Evolutionary conservation across 2,113 vertebrate genomes (phyloP), one percentile per base, ranked within the genome.

Genomic region (Anhinga anhinga): DNA sequence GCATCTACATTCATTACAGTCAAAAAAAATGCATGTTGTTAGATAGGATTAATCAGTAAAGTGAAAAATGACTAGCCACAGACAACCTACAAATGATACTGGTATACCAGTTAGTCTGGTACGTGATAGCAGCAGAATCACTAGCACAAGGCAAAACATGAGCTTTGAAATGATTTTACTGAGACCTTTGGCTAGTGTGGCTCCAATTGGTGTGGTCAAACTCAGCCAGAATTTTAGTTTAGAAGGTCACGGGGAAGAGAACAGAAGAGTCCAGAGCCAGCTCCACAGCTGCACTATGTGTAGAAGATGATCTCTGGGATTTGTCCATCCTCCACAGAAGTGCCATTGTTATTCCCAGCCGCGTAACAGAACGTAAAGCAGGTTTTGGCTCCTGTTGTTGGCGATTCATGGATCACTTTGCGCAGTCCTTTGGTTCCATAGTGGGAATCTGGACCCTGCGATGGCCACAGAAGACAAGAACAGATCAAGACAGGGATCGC

Each of bases 231-330:
- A 73, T 79, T 62, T 88, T 44, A 18, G 78, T 90, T 85, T 47
- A 84, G 93, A 82, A 95, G 93, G 93, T 89, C 61, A 78, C 1
- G 21, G 88, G 86, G 88, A 77, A 23, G 26, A 55, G 69, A 29
- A n/a, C 15, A 32, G 47, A 32, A 32, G 38, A 95, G 89, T 90
- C 83, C 95, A 20, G 82, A 34, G 50, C 14, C 13, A 47, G 79
- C 71, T 53, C 72, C 8, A 42, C 72, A 49, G 88, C 83, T 32
- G 84, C 85, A 98, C 98, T 99, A 99, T 98, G 99, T 99, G 97
- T 99, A 99, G 98, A 99, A 99, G 98, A 99, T 99, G 98, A 99
- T 98, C 98, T 99, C 99, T 2, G 99, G 99, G 91, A 99, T 99
- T 98, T 99, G 99, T 96, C 99, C 99, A 17, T 99, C 99, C 98